A percentile compares a stretch with the other conserved stretches of the same genome.
Conservation (phyloP, 2,888 invertebrate genomes). For the Rhagonycha lutea region DNA sequence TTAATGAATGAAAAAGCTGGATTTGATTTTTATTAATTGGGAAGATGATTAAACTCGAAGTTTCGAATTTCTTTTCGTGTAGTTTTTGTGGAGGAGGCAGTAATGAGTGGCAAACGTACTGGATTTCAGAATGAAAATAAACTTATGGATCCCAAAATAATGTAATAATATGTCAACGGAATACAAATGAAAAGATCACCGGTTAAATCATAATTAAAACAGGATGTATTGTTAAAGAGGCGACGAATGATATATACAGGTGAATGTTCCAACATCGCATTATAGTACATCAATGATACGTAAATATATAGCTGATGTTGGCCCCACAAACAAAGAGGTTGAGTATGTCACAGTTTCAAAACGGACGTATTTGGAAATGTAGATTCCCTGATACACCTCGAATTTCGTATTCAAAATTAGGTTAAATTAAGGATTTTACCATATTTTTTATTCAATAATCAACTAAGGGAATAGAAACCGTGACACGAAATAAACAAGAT, state of each 20-base stretch:
- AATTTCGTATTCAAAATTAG: constrained; percentile 14
- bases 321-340: constrained; percentile 23
- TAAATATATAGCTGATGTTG: constrained; percentile 22
- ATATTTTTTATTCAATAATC: background rate
- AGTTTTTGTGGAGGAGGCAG: no score
- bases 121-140: background rate
- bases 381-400: constrained; percentile 4
- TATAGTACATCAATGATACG: constrained; percentile 16
- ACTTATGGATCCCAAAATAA: background rate
- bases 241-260: constrained; percentile 13
- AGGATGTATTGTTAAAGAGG: constrained; percentile 14
- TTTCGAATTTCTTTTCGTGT: no score
- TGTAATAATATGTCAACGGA: no score
- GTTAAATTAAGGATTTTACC: constrained; percentile 10
- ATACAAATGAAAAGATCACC: background rate
- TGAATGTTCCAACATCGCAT: constrained; percentile 17
- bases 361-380: constrained; percentile 13
- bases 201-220: background rate
- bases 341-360: constrained; percentile 17
- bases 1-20: background rate
- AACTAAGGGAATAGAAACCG: background rate
- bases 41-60: background rate
- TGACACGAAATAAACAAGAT: background rate
- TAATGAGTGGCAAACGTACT: no score
- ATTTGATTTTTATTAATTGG: background rate